Conservation (phyloP, 2,113 vertebrate genomes). For the Mesembrinibis cayennensis region DNA sequence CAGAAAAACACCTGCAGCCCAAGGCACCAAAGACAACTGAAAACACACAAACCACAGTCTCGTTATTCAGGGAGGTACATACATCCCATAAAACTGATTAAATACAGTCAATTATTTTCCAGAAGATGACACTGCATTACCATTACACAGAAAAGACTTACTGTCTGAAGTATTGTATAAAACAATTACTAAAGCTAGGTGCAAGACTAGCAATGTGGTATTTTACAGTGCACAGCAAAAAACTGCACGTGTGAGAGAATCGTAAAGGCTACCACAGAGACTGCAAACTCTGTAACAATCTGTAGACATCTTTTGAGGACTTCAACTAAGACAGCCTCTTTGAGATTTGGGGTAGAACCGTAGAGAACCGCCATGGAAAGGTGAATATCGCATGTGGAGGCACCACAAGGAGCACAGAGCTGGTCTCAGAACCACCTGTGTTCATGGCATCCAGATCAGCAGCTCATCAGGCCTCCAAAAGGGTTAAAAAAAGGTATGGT, state of each 20-base stretch:
- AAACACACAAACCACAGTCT: neutral
- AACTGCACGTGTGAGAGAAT: neutral
- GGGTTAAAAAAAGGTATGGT: neutral
- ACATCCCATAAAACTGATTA: neutral
- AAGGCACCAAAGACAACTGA: neutral
- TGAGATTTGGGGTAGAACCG: neutral
- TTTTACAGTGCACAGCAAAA: neutral
- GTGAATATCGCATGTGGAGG: neutral
- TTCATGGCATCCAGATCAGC: rapidly evolving
- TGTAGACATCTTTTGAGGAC: neutral
- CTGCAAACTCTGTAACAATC: neutral
- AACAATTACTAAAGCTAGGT: neutral
- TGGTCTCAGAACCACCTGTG: neutral
- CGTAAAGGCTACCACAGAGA: neutral
- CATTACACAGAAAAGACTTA: neutral
- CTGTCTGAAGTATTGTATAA: neutral
- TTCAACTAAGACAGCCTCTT: neutral
- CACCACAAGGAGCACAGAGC: neutral
- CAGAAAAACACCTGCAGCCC: neutral
- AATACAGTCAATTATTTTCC: neutral
- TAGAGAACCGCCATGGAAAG: neutral
- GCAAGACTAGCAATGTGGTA: neutral
- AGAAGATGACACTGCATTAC: neutral
- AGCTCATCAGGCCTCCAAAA: neutral
- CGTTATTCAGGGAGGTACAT: neutral